These are phyloP conservation scores for Lucilia sericata DNA, from an alignment of 1,140 invertebrate species.

Conservation along the genomic window DNA sequence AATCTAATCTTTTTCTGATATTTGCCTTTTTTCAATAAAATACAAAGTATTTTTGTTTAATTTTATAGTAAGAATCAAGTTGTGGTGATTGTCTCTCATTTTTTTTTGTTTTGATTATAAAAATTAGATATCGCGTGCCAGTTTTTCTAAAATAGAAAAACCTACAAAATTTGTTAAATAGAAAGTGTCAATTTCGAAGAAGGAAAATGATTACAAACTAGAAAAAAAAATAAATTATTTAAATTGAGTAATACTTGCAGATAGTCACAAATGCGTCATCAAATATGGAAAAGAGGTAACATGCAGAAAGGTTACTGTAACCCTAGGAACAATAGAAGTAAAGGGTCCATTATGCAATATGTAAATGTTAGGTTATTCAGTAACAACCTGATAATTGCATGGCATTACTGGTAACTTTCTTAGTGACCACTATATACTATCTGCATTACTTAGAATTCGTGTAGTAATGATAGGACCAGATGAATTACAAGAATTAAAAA, in stretches of 20 bases:
- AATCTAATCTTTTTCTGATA: too few relatives aligned
- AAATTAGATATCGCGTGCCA: background rate
- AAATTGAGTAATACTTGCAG: background rate
- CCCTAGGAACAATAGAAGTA: too few relatives aligned
- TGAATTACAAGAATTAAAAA: too few relatives aligned
- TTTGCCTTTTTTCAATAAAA: too few relatives aligned
- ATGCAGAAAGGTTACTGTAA: too few relatives aligned
- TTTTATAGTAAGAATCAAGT: background rate
- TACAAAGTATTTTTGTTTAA: background rate
- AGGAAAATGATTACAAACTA: background rate
- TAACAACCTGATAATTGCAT: too few relatives aligned
- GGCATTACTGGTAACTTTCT: too few relatives aligned
- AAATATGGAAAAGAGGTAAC: background rate
- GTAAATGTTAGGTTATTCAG: too few relatives aligned
- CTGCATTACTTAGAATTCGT: too few relatives aligned
- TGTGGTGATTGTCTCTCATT: background rate
- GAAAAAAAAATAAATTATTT: background rate
- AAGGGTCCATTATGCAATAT: too few relatives aligned
- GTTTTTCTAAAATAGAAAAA: background rate
- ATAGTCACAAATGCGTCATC: background rate
- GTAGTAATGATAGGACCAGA: too few relatives aligned
- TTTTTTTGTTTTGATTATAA: background rate
- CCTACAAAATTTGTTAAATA: background rate
- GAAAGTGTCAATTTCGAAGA: slow-evolving; percentile 6
- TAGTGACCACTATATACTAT: too few relatives aligned